These are phyloP conservation scores for Psylliodes chrysocephalus DNA, from an alignment of 2,888 invertebrate species.

Conservation along the genomic window DNA sequence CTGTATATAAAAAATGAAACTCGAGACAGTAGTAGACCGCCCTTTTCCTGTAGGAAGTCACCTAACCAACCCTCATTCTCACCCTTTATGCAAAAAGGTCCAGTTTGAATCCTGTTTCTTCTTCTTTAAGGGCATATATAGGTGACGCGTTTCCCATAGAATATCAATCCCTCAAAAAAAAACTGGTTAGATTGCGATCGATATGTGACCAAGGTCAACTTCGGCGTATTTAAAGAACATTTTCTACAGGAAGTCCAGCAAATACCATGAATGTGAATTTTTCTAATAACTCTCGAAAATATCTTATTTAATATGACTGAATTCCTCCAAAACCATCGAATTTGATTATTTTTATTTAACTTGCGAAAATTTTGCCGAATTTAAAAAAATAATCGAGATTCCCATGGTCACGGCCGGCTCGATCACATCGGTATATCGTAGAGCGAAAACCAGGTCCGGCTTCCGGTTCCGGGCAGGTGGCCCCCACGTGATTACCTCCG, in stretches of 20 bases:
- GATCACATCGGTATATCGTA: neutral
- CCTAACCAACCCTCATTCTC: neutral
- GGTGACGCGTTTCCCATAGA: neutral
- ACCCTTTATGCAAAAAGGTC: slow-evolving; percentile 1
- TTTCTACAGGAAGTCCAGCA: too few species aligned
- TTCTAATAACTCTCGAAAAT: too few species aligned
- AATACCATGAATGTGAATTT: too few species aligned
- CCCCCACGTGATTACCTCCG: slow-evolving; percentile 51
- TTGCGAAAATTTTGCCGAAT: neutral
- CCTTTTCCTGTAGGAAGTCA: slow-evolving; percentile 14
- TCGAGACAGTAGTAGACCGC: neutral
- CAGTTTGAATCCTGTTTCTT: slow-evolving; percentile 6
- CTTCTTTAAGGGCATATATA: neutral
- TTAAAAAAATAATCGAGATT: slow-evolving; percentile 2
- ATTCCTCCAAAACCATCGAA: too few species aligned
- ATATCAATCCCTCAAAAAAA: neutral
- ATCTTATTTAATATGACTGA: too few species aligned
- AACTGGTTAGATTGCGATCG: neutral
- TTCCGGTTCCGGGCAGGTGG: slow-evolving; percentile 65
- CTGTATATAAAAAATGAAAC: slow-evolving; percentile 1
- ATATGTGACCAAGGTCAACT: neutral
- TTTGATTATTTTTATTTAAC: too few species aligned
- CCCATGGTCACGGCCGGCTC: slow-evolving; percentile 1
- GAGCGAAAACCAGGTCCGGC: slow-evolving; percentile 55
- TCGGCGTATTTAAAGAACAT: neutral